Conservation (phyloP, 1,140 invertebrate genomes). For the Penaeus japonicus region DNA sequence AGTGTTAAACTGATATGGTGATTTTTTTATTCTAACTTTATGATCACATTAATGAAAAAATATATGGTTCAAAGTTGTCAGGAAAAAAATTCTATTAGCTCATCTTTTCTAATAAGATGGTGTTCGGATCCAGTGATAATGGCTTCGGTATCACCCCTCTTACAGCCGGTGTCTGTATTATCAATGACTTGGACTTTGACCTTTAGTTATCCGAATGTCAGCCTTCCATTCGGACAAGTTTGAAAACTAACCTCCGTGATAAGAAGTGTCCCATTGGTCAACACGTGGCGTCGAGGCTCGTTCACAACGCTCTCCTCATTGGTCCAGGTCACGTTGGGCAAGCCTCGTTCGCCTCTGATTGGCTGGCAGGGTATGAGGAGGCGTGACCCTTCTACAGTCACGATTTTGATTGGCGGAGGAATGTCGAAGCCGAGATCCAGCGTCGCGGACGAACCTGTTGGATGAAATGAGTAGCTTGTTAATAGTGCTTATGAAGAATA, state of each 20-base stretch:
- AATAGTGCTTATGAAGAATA: no score
- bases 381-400: not conserved
- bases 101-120: no score
- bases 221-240: not conserved
- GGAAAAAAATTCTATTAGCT: no score
- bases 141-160: no score
- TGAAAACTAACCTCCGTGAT: not conserved
- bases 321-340: constrained; percentile 18
- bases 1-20: no score
- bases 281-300: constrained; percentile 8
- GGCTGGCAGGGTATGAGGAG: not conserved
- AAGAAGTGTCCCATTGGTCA: constrained; percentile 14
- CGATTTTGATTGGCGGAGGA: not conserved
- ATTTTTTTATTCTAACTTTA: no score
- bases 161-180: no score
- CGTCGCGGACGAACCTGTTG: not conserved
- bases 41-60: no score
- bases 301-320: not conserved
- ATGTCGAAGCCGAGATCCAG: not conserved
- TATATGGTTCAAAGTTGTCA: no score
- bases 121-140: no score
- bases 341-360: not conserved
- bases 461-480: no score
- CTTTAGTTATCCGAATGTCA: not conserved
- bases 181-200: no score